Evolutionary conservation across 2,797 vertebrate species (phyloP), one percentile per base, ranked within the genome.

Genomic region (Danio jaintianensis): DNA sequence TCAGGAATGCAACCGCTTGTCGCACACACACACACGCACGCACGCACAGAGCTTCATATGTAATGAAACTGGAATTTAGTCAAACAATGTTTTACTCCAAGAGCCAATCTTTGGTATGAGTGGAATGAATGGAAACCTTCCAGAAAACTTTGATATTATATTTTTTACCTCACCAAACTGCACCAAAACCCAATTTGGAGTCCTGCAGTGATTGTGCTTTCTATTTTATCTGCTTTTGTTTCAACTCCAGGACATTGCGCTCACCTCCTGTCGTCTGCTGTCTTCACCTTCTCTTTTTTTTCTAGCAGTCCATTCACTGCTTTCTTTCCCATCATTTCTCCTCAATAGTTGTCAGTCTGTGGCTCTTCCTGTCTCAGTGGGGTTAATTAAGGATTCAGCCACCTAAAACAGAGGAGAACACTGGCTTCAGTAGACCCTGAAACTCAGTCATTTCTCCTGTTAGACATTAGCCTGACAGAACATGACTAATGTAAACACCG

Each of bases 361-460:
- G 75, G 40, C 42, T 71, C 66, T 82, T 84, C 82, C 64, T 68
- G 84, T 83, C 80, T 84, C 78, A 85, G 68, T 81, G 85, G 83
- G 75, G 79, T 78, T 81, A 84, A 81, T 75, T 87, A 88, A 79
- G 83, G 80, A 85, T 83, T 86, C 85, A 85, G 71, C 80, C 83
- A 78, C 76, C 78, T 82, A 86, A 86, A 81, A 83, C 80, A 29
- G 73, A 67, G 53, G 42, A 61, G 62, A 73, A 69, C 77, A 69
- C 9, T 74, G 18, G 42, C 5, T 80, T 68, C 67, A 74, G 43
- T 53, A 18, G 72, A 81, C 75, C 70, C 72, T 77, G 48, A 73
- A 71, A 58, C 47, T 53, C 22, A 40, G 75, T 59, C 70, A 59
- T 81, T 79, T 81, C 47, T 69, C 48, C 58, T 53, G 81, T 86